Base-by-base conservation (phyloP, 2,888 invertebrate species). In the Sycophila texana region DNA sequence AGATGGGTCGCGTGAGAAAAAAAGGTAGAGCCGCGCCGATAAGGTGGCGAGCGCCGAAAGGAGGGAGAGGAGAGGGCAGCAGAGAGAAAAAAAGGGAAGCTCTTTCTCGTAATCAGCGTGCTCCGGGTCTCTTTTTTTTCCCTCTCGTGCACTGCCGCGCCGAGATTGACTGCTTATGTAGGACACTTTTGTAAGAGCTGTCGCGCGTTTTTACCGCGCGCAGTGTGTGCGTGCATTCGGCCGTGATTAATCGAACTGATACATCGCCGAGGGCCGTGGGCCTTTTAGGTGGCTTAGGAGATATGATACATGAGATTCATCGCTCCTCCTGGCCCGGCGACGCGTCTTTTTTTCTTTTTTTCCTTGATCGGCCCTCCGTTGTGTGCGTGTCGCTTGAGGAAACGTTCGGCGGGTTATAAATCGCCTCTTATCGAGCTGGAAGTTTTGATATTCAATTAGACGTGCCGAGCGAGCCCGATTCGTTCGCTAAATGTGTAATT, bases 201-300 rank as follows among this genome's bases (percentile, higher is more conserved):
- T 61, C 60, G 60, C 47, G 30, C 47, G 47, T 30, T 61, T 47
- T 10, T 39, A 39, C 12, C 30, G 18, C 60, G 18, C 60, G 18
- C 16, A 1, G 30, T 26, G 3, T 4, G 26, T 26, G 65, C 51
- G 66, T 22, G 49, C n/a, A 73, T 74, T 78, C 55, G 79, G 51
- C 26, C 30, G 74, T 77, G 77, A 81, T 81, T 81, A 81, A 81
- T 81, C 80, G 77, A 74, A 67, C 55, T 39, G 80, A 81, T 77
- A 77, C 58, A 66, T 51, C 58, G 65, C 51, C 22, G 51, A 22
- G 60, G 39, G 13, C 26, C 10, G 49, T 39, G 26, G 68, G 49
- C 67, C 68, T 80, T 73, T 63, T 74, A 65, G 68, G 60, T 22
- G 55, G 58, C 66, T 80, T 67, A 61, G 13, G 66, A 68, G 63